A percentile compares a stretch with the other conserved stretches of the same genome.
These are phyloP conservation scores for Drosophila triauraria DNA, from an alignment of 1,140 invertebrate genomes.

Conservation along the genomic window DNA sequence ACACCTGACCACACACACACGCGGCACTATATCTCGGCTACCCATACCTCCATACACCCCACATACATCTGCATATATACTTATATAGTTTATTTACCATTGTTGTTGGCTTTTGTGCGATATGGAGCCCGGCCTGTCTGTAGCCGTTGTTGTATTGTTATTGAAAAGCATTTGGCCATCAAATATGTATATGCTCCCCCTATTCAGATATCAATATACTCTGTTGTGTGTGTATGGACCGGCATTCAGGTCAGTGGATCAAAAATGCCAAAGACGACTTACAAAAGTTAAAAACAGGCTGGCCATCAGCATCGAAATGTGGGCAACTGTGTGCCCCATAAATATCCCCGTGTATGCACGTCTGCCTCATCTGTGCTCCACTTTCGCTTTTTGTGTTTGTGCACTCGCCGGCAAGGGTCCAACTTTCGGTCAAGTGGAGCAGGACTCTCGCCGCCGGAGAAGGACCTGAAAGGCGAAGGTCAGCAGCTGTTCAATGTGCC, in stretches of 20 bases:
- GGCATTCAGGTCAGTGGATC: slow-evolving; percentile 74
- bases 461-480: slow-evolving; percentile 35
- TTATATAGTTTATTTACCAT: slow-evolving; percentile 44
- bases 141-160: slow-evolving; percentile 51
- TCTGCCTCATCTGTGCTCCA: slow-evolving; percentile 47
- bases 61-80: slow-evolving; percentile 4
- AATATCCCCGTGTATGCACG: not conserved
- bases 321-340: slow-evolving; percentile 8
- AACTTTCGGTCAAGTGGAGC: slow-evolving; percentile 62
- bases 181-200: slow-evolving; percentile 64
- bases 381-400: slow-evolving; percentile 60
- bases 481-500: slow-evolving; percentile 29
- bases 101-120: slow-evolving; percentile 71
- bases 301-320: slow-evolving; percentile 25
- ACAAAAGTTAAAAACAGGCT: slow-evolving; percentile 64
- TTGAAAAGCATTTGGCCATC: slow-evolving; percentile 81
- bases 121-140: slow-evolving; percentile 14
- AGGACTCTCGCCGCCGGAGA: not conserved
- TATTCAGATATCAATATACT: slow-evolving; percentile 41
- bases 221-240: slow-evolving; percentile 8
- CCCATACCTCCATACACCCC: not conserved
- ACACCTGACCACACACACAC: slow-evolving; percentile 61
- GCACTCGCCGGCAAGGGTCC: slow-evolving; percentile 28
- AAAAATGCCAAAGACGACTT: slow-evolving; percentile 72
- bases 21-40: not conserved